phyloP scores from a whole-genome alignment of 2,888 invertebrate species.

The Tetheella fluctuosa region DNA sequence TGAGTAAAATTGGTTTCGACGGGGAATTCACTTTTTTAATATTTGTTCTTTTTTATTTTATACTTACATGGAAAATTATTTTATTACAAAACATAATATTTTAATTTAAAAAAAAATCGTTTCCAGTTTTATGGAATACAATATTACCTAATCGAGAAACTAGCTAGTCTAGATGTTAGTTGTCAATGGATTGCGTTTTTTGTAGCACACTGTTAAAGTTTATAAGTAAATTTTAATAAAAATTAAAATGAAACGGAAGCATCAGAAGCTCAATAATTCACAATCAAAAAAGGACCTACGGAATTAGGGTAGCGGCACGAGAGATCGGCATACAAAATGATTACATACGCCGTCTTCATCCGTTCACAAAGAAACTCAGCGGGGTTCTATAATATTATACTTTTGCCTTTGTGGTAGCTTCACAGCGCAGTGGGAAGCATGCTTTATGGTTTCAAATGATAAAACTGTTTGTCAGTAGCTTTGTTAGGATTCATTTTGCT shows the following conservation, averaged over 20 bases:
- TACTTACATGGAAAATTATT: slow-evolving; percentile 29
- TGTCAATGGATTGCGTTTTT: neutral
- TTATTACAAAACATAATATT: neutral
- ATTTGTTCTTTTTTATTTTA: slow-evolving; percentile 41
- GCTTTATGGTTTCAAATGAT: slow-evolving; percentile 84
- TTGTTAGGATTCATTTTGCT: slow-evolving; percentile 71
- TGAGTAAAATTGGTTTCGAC: slow-evolving; percentile 70
- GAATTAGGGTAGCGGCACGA: slow-evolving; percentile 79
- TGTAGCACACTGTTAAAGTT: slow-evolving; percentile 46
- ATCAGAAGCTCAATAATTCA: slow-evolving; percentile 78
- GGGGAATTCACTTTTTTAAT: slow-evolving; percentile 61
- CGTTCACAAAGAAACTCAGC: slow-evolving; percentile 80
- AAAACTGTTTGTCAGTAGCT: slow-evolving; percentile 81
- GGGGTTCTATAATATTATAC: slow-evolving; percentile 82
- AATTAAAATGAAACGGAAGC: slow-evolving; percentile 73
- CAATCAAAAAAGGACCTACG: slow-evolving; percentile 75
- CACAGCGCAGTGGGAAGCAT: slow-evolving; percentile 77
- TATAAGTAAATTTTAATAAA: slow-evolving; percentile 70
- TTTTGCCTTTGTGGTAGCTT: slow-evolving; percentile 80
- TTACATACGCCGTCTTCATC: slow-evolving; percentile 80
- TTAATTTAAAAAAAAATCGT: no score
- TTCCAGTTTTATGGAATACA: no score
- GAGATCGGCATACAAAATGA: slow-evolving; percentile 80
- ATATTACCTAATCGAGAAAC: no score
- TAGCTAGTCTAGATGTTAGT: neutral